Percentiles rank a stretch among this genome's conserved stretches.
Evolutionary conservation across 1,140 invertebrate species (phyloP).

Genomic region (Trachymyrmex cornetzi): DNA sequence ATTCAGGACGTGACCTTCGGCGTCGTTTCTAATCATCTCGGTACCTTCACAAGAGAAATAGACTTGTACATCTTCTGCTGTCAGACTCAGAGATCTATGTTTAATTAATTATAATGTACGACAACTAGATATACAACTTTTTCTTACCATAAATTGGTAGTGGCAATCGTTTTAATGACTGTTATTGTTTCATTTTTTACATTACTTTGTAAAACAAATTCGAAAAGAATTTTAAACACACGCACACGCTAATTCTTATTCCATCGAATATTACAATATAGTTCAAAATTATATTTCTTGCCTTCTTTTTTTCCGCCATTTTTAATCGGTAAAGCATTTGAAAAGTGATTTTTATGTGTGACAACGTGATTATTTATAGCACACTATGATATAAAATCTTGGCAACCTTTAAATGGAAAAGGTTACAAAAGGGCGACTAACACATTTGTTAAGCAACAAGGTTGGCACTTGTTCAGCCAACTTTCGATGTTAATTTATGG

Average conservation of each 20-base stretch:
- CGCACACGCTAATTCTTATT: not conserved
- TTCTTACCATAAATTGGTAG: conserved; percentile 3
- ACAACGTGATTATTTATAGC: conserved; percentile 44
- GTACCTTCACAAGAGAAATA: conserved; percentile 5
- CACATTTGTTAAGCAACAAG: conserved; percentile 51
- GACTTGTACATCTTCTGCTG: not conserved
- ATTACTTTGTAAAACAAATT: not conserved
- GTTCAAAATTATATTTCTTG: not conserved
- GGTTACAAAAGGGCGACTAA: conserved; percentile 54
- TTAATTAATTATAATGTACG: not conserved
- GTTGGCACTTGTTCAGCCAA: conserved; percentile 49
- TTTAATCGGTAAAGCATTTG: conserved; percentile 5
- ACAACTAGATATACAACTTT: no score
- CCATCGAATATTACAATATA: not conserved
- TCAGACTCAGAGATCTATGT: not conserved
- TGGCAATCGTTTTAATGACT: not conserved
- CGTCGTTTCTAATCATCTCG: conserved; percentile 36
- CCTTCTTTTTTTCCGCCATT: not conserved
- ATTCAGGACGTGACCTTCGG: conserved; percentile 51
- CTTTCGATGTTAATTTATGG: conserved; percentile 58
- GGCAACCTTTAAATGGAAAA: conserved; percentile 65
- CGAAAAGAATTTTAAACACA: not conserved
- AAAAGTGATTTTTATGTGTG: conserved; percentile 18
- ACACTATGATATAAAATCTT: conserved; percentile 33
- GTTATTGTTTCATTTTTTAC: not conserved